phyloP scores from a whole-genome alignment of 2,797 vertebrate species.

The Taeniopygia guttata region DNA sequence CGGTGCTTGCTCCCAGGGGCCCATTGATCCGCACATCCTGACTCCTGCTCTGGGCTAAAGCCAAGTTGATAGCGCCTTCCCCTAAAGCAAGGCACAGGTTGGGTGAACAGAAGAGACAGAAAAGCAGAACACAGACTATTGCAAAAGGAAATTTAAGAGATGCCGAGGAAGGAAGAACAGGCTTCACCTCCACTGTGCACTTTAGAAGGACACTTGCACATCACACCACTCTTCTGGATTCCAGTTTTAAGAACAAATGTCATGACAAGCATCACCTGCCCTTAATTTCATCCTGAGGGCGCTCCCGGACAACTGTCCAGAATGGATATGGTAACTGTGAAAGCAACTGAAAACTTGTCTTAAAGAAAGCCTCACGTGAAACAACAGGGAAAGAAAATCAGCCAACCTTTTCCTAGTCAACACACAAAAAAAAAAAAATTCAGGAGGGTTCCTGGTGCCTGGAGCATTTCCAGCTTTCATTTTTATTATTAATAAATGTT shows the following conservation, averaged over 20 bases:
- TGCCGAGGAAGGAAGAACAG: neutral
- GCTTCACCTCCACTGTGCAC: fast-evolving
- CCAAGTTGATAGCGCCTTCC: constrained; percentile 96
- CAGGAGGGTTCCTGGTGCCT: neutral
- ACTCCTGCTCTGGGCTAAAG: constrained; percentile 86
- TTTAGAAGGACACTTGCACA: neutral
- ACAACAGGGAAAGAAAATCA: neutral
- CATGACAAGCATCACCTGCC: neutral
- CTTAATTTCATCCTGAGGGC: neutral
- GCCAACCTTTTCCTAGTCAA: neutral
- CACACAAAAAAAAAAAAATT: neutral
- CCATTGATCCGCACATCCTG: constrained; percentile 96
- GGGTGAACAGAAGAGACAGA: neutral
- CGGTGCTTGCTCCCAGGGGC: constrained; percentile 83
- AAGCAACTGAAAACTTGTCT: neutral
- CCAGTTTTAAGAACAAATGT: neutral
- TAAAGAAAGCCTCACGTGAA: neutral
- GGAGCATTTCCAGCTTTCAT: neutral
- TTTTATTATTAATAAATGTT: neutral
- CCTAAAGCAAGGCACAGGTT: constrained; percentile 69
- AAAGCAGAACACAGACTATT: neutral
- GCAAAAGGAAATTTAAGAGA: neutral
- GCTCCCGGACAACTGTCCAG: neutral
- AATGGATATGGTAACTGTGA: neutral
- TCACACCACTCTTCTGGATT: neutral